Base-by-base conservation (phyloP, 2,888 invertebrate genomes). In the Smittia sp. region DNA sequence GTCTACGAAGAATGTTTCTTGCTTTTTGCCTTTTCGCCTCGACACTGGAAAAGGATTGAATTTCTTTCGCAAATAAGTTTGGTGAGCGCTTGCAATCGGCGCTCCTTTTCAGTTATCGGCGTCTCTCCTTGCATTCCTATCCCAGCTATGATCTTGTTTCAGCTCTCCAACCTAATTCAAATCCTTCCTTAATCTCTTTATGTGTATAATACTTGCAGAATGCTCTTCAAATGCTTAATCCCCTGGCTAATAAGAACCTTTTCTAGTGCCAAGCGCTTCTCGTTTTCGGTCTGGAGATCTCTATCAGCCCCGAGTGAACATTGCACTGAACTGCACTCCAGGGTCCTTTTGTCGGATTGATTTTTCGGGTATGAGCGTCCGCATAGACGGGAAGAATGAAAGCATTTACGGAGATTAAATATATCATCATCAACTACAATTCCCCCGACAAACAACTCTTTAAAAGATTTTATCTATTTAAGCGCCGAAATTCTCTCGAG, bases 351-450 rank as follows among this genome's bases (percentile, higher is more conserved):
- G 41, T 46, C 46, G 32, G 69, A 69, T 52, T 54, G 69, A 69
- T 69, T 69, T 54, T 27, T 54, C 11, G 41, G 67, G 20, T 54
- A 52, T 52, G 22, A 3, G 3, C 38, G 38, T 38, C 6, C 38
- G 6, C 38, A 46, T 46, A 32, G 27, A 41, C 20, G 24, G 27
- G 18, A 24, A 69, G 25, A 69, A 69, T 69, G 69, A 52, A 69
- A 69, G 69, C 69, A 69, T 69, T 69, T 69, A 69, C 69, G 69
- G 69, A 69, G 69, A 69, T 69, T 69, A 69, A 69, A 69, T 69
- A 69, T 69, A 69, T 69, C 69, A 69, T 69, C 69, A 69, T 69
- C 69, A 69, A 69, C 46, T 69, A 20, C 54, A 27, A 52, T 22
- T 54, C 54, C 54, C 54, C 69, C 69, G 69, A 69, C 69, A 67